Evolutionary conservation across 1,140 invertebrate genomes (phyloP).

Genomic region (Cyphomyrmex costatus): DNA sequence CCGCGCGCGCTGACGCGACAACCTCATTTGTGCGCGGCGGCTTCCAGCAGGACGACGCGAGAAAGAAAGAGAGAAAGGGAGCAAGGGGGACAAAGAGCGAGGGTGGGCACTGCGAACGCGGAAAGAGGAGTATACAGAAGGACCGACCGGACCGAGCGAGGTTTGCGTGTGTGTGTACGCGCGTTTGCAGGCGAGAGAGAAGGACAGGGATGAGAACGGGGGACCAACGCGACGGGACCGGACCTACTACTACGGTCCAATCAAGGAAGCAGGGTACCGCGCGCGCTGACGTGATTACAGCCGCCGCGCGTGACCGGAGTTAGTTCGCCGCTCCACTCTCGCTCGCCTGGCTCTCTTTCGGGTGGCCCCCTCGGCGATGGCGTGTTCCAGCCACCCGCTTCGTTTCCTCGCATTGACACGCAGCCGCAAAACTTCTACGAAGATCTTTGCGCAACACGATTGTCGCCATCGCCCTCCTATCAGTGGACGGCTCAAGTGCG

Average conservation of each 20-base stretch:
- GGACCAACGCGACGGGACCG: conserved; percentile 72
- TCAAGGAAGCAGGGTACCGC: conserved; percentile 78
- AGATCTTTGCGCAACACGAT: conserved; percentile 9
- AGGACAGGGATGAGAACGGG: conserved; percentile 45
- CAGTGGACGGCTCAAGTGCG: neutral
- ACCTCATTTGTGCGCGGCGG: conserved; percentile 86
- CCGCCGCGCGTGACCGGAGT: conserved; percentile 83
- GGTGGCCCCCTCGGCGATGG: conserved; percentile 38
- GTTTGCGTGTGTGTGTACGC: conserved; percentile 40
- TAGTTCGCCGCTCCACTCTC: conserved; percentile 73
- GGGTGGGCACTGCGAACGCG: conserved; percentile 42
- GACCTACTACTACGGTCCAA: conserved; percentile 81
- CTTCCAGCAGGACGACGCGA: conserved; percentile 71
- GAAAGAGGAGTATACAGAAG: conserved; percentile 47
- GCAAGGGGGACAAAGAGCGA: conserved; percentile 61
- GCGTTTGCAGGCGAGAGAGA: conserved; percentile 22
- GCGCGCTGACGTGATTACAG: conserved; percentile 83
- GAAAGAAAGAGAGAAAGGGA: conserved; percentile 57
- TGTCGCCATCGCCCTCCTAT: neutral
- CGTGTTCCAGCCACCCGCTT: conserved; percentile 62
- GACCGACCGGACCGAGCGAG: conserved; percentile 28
- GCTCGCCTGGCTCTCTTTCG: conserved; percentile 66
- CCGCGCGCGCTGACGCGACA: conserved; percentile 84
- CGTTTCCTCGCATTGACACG: conserved; percentile 21
- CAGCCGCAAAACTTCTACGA: neutral